phyloP scores from a whole-genome alignment of 2,888 invertebrate genomes.

The Eilema caniola region DNA sequence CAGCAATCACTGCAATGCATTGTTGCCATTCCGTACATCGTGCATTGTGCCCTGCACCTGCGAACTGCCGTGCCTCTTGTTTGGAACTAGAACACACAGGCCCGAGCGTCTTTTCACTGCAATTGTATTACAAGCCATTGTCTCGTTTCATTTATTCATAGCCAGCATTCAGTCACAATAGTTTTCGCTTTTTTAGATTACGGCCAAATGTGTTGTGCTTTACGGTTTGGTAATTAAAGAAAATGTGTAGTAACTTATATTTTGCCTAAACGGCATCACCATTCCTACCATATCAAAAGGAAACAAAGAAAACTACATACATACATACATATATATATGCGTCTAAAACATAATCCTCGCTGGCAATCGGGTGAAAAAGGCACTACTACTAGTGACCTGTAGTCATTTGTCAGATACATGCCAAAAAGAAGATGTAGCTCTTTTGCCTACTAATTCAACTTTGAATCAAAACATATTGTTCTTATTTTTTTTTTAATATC shows the following conservation, averaged over 20 bases:
- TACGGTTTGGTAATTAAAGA: conserved; percentile 11
- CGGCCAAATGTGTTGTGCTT: conserved; percentile 50
- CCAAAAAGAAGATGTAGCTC: background rate
- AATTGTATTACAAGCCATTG: conserved; percentile 82
- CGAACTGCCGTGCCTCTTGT: conserved; percentile 75
- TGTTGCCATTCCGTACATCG: conserved; percentile 64
- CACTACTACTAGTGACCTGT: background rate
- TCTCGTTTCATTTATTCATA: conserved; percentile 78
- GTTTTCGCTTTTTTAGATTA: conserved; percentile 70
- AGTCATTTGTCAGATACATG: background rate
- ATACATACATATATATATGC: no score
- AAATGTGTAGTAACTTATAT: background rate
- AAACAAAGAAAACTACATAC: no score
- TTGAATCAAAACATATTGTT: no score
- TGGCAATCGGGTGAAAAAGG: background rate
- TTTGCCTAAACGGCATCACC: background rate
- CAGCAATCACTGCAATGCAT: conserved; percentile 57
- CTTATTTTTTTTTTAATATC: no score
- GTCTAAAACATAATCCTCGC: no score
- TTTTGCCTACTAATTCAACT: no score
- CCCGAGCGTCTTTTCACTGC: conserved; percentile 79
- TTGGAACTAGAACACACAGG: conserved; percentile 78
- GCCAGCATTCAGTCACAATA: conserved; percentile 64
- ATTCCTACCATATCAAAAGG: no score
- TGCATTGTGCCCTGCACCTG: conserved; percentile 76